phyloP scores from a whole-genome alignment of 2,888 invertebrate species.

The Trimorus sp. region DNA sequence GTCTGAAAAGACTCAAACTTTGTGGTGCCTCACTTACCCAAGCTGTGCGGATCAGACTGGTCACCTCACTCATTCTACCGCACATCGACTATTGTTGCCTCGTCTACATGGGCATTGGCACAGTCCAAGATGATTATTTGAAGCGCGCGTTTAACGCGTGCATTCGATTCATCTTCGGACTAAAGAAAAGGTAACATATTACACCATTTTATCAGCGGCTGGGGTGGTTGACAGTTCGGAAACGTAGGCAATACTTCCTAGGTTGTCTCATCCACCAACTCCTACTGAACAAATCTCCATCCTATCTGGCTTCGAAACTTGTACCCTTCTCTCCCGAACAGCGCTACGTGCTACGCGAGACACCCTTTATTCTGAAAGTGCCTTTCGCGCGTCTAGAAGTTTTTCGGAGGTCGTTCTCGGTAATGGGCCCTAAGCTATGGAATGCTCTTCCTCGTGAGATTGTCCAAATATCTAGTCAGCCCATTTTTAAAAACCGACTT shows the following conservation, averaged over 20 bases:
- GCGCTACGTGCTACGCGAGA: too few species aligned
- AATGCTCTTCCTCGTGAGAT: too few species aligned
- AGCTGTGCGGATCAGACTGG: background rate
- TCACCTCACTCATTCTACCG: background rate
- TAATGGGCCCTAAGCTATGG: too few species aligned
- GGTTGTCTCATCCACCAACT: background rate
- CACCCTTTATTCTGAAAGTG: too few species aligned
- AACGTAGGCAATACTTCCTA: background rate
- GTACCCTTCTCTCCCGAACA: too few species aligned
- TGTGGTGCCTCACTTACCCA: background rate
- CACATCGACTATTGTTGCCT: background rate
- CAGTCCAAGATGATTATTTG: background rate
- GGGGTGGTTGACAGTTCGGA: background rate
- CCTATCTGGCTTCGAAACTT: background rate
- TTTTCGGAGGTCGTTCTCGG: too few species aligned
- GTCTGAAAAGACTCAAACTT: background rate
- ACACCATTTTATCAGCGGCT: background rate
- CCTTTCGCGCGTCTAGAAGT: too few species aligned
- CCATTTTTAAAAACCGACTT: too few species aligned
- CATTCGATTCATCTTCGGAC: background rate
- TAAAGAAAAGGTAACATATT: background rate
- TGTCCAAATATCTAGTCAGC: too few species aligned
- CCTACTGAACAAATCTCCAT: background rate
- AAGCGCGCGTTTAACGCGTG: background rate
- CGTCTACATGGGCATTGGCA: background rate